phyloP scores from a whole-genome alignment of 1,140 invertebrate genomes.

The Bathynomus jamesi region DNA sequence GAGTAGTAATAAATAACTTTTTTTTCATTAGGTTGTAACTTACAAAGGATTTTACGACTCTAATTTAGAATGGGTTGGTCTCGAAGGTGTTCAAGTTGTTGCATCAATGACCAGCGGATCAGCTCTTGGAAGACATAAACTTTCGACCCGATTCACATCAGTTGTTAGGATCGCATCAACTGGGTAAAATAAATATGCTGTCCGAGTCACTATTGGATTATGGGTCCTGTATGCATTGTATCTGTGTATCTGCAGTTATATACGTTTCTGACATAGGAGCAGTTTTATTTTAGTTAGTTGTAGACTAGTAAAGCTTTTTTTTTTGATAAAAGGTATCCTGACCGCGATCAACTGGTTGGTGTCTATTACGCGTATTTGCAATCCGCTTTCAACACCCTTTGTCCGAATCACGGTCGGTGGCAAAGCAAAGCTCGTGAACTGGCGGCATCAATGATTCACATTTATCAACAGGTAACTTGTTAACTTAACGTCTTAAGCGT shows the following conservation, averaged over 20 bases:
- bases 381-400: slow-evolving; percentile 45
- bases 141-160: slow-evolving; percentile 57
- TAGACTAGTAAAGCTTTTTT: too few relatives aligned
- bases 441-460: slow-evolving; percentile 55
- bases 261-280: too few relatives aligned
- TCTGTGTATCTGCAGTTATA: too few relatives aligned
- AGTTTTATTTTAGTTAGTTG: too few relatives aligned
- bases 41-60: slow-evolving; percentile 68
- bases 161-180: slow-evolving; percentile 54
- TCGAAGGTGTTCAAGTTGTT: slow-evolving; percentile 63
- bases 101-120: slow-evolving; percentile 52
- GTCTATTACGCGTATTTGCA: slow-evolving; percentile 51
- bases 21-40: slow-evolving; percentile 52
- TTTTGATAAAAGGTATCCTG: slow-evolving; percentile 52
- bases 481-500: too few relatives aligned
- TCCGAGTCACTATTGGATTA: too few relatives aligned
- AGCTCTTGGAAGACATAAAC: slow-evolving; percentile 47
- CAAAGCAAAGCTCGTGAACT: slow-evolving; percentile 49
- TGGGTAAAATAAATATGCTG: too few relatives aligned
- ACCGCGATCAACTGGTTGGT: slow-evolving; percentile 55
- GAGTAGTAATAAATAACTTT: too few relatives aligned
- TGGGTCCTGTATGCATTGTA: too few relatives aligned
- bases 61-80: slow-evolving; percentile 64
- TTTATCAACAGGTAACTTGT: slow-evolving; percentile 55
- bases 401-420: slow-evolving; percentile 47